phyloP scores from a whole-genome alignment of 2,888 invertebrate genomes.

The Serripes groenlandicus region DNA sequence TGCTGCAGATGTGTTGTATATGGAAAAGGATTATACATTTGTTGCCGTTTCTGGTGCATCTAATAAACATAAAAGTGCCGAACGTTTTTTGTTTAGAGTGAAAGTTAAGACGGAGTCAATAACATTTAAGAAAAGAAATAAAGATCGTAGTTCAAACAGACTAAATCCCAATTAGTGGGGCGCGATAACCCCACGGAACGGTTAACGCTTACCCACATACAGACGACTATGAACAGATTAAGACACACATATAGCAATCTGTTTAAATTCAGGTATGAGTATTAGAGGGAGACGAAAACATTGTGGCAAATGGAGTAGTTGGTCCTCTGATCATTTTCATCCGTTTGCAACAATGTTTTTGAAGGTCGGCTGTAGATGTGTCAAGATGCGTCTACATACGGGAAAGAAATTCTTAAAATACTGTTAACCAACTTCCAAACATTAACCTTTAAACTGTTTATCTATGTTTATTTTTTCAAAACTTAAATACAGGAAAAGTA shows the following conservation, averaged over 20 bases:
- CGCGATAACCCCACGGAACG: constrained; percentile 4
- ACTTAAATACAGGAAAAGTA: background rate
- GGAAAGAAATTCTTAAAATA: too few species aligned
- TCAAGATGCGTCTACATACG: too few species aligned
- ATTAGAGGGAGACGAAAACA: too few species aligned
- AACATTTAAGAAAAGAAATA: too few species aligned
- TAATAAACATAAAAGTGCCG: background rate
- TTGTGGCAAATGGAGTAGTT: background rate
- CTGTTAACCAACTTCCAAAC: too few species aligned
- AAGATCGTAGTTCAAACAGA: background rate
- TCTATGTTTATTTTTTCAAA: background rate
- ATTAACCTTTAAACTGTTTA: background rate
- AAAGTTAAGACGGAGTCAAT: too few species aligned
- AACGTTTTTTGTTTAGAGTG: background rate
- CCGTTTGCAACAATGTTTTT: background rate
- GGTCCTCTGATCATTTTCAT: background rate
- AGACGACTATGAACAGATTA: background rate
- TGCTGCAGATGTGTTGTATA: too few species aligned
- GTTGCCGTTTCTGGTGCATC: background rate
- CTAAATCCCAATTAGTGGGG: background rate
- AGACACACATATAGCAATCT: background rate
- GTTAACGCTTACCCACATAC: background rate
- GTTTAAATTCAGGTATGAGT: background rate
- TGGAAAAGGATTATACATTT: background rate
- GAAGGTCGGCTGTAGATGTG: background rate